Evolutionary conservation across 2,888 invertebrate genomes (phyloP).

Genomic region (Nephrotoma flavescens): DNA sequence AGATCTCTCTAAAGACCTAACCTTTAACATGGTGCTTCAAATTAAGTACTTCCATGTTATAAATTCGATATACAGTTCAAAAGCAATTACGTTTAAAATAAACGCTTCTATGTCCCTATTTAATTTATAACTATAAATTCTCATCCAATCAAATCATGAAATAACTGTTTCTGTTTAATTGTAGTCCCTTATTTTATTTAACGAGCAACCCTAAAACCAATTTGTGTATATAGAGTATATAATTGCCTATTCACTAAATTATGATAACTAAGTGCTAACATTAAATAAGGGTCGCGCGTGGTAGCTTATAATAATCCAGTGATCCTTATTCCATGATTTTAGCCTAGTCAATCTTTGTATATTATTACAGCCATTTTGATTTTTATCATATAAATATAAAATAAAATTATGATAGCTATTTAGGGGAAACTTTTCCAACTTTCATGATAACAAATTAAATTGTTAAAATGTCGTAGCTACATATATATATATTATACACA

Average conservation of each 20-base stretch:
- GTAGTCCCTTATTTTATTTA: neutral
- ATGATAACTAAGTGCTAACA: neutral
- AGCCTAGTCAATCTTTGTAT: neutral
- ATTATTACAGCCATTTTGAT: neutral
- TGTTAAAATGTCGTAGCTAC: neutral
- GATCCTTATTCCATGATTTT: neutral
- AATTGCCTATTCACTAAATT: neutral
- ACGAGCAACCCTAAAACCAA: neutral
- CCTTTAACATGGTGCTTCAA: too few species aligned
- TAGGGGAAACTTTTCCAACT: neutral
- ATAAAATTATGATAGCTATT: neutral
- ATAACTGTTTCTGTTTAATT: neutral
- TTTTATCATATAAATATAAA: neutral
- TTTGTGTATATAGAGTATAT: neutral
- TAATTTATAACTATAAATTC: neutral
- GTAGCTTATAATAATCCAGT: neutral
- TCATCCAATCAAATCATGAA: neutral
- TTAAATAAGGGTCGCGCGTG: neutral
- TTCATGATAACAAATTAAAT: neutral
- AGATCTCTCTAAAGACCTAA: too few species aligned
- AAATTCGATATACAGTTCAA: neutral
- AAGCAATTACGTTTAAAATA: neutral
- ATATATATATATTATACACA: neutral
- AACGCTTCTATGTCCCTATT: neutral
- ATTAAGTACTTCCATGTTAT: too few species aligned